A percentile compares a stretch with the other conserved stretches of the same genome.
These are phyloP conservation scores for Pararge aegeria DNA, from an alignment of 1,140 invertebrate species.

Conservation along the genomic window DNA sequence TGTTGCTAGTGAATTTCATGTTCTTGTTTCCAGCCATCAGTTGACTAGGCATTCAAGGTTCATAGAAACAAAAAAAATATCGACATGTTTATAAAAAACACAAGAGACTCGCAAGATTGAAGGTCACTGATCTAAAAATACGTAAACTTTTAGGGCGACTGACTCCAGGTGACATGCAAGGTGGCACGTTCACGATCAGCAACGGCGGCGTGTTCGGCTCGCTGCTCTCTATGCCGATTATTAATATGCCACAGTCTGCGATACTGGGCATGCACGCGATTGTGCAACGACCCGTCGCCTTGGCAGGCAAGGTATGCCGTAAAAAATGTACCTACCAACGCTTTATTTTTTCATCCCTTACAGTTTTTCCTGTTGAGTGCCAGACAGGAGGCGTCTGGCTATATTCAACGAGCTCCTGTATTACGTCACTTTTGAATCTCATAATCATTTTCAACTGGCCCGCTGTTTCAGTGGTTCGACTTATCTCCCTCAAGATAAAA, in stretches of 20 bases:
- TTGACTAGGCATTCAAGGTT: too few species aligned
- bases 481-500: too few species aligned
- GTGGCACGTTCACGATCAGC: conserved; percentile 99
- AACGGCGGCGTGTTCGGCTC: conserved; percentile 99
- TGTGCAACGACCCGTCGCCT: conserved; percentile 95
- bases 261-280: conserved; percentile 99
- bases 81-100: neutral
- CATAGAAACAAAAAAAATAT: too few species aligned
- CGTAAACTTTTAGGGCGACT: conserved; percentile 76
- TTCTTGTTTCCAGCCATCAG: too few species aligned
- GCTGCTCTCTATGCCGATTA: conserved; percentile 98
- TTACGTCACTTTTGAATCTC: too few species aligned
- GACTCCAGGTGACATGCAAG: conserved; percentile 99
- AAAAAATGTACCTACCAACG: neutral
- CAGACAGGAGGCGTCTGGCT: neutral
- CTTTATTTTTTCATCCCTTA: neutral
- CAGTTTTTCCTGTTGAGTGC: neutral
- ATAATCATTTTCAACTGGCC: too few species aligned
- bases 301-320: conserved; percentile 89
- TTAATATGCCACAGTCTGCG: conserved; percentile 99
- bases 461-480: too few species aligned
- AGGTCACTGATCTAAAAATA: neutral
- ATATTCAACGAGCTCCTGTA: neutral
- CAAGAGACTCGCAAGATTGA: neutral
- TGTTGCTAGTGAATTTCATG: too few species aligned